phyloP scores from a whole-genome alignment of 2,888 invertebrate species.

The Phragmatobia fuliginosa region DNA sequence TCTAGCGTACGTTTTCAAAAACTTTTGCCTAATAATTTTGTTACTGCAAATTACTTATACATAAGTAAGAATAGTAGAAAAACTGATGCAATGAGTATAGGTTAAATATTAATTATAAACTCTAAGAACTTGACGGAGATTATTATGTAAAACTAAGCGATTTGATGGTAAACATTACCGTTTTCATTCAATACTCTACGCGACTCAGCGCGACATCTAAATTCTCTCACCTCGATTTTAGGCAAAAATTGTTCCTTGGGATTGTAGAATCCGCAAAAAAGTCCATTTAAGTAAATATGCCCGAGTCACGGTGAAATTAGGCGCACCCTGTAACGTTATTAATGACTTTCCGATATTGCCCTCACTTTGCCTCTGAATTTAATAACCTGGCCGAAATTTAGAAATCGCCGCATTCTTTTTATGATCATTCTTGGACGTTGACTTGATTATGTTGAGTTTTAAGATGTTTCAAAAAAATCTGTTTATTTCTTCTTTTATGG shows the following conservation, averaged over 20 bases:
- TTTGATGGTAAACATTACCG: neutral
- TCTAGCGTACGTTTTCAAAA: neutral
- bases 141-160: too few species aligned
- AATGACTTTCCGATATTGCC: conserved; percentile 83
- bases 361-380: conserved; percentile 65
- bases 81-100: too few species aligned
- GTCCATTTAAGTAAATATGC: conserved; percentile 71
- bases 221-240: neutral
- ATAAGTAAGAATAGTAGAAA: too few species aligned
- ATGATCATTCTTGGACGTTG: conserved; percentile 46
- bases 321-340: conserved; percentile 79
- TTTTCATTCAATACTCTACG: neutral
- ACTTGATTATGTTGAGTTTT: conserved; percentile 35
- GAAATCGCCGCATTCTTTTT: conserved; percentile 64
- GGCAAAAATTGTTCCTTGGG: conserved; percentile 43
- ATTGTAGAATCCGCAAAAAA: conserved; percentile 60
- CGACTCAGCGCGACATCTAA: neutral
- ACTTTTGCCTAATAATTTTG: too few species aligned
- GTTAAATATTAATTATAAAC: too few species aligned
- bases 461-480: neutral
- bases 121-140: too few species aligned
- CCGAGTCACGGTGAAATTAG: conserved; percentile 78
- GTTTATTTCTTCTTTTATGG: too few species aligned
- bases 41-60: too few species aligned
- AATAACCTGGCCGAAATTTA: conserved; percentile 68